phyloP scores from a whole-genome alignment of 2,888 invertebrate genomes.

The Dione juno region DNA sequence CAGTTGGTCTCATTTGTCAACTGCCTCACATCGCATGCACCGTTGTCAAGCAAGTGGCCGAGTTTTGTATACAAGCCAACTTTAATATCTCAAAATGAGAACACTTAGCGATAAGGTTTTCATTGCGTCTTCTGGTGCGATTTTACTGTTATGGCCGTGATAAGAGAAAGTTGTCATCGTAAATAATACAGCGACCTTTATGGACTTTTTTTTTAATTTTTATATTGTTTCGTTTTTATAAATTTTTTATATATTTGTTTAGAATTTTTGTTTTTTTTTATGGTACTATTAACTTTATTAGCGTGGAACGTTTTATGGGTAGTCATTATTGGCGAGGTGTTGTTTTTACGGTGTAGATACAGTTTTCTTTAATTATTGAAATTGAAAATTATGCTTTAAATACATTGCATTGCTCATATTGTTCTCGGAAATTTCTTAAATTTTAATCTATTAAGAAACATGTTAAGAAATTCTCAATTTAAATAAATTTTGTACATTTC shows the following conservation, averaged over 20 bases:
- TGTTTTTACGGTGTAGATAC: too few species aligned
- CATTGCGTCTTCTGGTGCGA: conserved; percentile 51
- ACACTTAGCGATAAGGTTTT: conserved; percentile 58
- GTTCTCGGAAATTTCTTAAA: too few species aligned
- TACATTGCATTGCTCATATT: too few species aligned
- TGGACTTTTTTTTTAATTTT: conserved; percentile 39
- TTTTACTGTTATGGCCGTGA: conserved; percentile 46
- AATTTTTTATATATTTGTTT: not conserved
- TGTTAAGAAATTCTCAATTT: too few species aligned
- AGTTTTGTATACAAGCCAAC: conserved; percentile 55
- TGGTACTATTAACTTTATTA: not conserved
- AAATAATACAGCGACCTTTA: conserved; percentile 44
- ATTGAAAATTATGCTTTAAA: too few species aligned
- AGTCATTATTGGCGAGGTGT: too few species aligned
- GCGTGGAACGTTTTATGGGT: not conserved
- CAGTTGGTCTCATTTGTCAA: conserved; percentile 75
- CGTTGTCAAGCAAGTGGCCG: conserved; percentile 62
- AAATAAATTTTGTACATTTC: too few species aligned
- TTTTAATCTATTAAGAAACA: too few species aligned
- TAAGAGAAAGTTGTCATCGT: conserved; percentile 47
- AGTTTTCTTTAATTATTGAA: too few species aligned
- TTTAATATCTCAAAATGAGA: conserved; percentile 68
- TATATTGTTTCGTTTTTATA: conserved; percentile 19
- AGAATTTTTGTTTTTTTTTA: not conserved
- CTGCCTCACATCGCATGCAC: conserved; percentile 65